Evolutionary conservation across 1,140 invertebrate genomes (phyloP).

Genomic region (Chionoecetes opilio): DNA sequence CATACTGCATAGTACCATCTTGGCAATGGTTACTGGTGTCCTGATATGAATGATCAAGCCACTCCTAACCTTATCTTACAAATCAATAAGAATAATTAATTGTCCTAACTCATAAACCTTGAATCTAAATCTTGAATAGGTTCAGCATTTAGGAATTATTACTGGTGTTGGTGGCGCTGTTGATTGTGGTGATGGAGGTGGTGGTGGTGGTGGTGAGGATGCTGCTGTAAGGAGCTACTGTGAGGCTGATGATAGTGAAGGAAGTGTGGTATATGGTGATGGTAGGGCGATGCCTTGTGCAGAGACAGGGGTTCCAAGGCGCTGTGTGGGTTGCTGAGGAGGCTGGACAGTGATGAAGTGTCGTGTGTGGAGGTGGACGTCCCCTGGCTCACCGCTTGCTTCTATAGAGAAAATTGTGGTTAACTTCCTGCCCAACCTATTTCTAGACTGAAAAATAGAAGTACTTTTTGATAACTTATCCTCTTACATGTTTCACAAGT

Average conservation of each 20-base stretch:
- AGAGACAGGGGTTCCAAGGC: constrained; percentile 55
- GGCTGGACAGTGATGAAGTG: constrained; percentile 14
- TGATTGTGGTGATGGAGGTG: constrained; percentile 46
- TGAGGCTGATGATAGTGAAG: constrained; percentile 61
- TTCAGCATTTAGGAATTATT: background rate
- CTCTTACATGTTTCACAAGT: no score
- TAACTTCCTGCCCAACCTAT: background rate
- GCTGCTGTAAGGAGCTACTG: constrained; percentile 49
- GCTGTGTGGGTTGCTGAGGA: constrained; percentile 36
- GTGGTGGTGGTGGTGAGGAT: constrained; percentile 43
- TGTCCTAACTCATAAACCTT: background rate
- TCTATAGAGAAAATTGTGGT: constrained; percentile 31
- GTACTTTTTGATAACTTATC: no score
- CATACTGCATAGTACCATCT: background rate
- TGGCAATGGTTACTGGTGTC: background rate
- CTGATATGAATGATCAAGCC: background rate
- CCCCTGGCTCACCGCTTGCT: constrained; percentile 49
- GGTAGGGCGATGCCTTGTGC: constrained; percentile 64
- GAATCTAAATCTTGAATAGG: background rate
- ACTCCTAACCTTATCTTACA: background rate
- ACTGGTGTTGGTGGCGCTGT: constrained; percentile 40
- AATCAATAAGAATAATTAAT: background rate
- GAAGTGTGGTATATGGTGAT: constrained; percentile 63
- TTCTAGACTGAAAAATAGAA: no score
- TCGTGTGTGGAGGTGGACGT: constrained; percentile 36